Base-by-base conservation (phyloP, 2,888 invertebrate species). In the Chrysomela aeneicollis region DNA sequence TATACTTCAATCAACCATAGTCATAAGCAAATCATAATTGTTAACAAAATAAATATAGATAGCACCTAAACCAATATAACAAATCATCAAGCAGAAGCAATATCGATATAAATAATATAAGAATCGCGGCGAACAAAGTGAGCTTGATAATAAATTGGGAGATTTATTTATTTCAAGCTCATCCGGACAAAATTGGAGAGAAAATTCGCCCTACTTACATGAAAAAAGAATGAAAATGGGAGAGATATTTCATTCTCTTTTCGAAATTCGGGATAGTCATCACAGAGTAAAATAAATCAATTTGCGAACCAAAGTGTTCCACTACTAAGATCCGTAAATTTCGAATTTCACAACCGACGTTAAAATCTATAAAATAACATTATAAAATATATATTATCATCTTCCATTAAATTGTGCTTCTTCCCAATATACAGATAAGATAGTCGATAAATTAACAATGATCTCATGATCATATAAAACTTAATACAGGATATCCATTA, bases 381-480 rank as follows among this genome's bases (percentile, higher is more conserved):
- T 80, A 78, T 76, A 79, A 79, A 79, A 79, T 78, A 77, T 78
- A 76, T 74, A 74, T n/a, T n/a, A n/a, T 74, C 71, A 57, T 71
- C 57, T 63, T 61, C 49, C 57, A 50, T 61, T 60, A 42, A 64
- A 49, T 72, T 80, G 79, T 80, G 79, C 78, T 78, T 53, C 71
- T 74, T 80, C 79, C 80, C 81, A 81, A 82, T 82, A 81, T 82
- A 81, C 81, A 82, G 78, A 81, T 78, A 80, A 74, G 50, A 57
- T 37, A 65, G 61, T 59, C 54, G 59, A 55, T 62, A 74, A 74
- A 70, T 64, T 66, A 68, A 59, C 64, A 69, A 66, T 73, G 6
- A 35, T 67, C 69, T 73, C 66, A 51, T 59, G 63, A 64, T 61
- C 57, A 64, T 69, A 69, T 57, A 69, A 71, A 66, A 69, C 58